Evolutionary conservation across 2,888 invertebrate genomes (phyloP).

Genomic region (Pheosia tremula): DNA sequence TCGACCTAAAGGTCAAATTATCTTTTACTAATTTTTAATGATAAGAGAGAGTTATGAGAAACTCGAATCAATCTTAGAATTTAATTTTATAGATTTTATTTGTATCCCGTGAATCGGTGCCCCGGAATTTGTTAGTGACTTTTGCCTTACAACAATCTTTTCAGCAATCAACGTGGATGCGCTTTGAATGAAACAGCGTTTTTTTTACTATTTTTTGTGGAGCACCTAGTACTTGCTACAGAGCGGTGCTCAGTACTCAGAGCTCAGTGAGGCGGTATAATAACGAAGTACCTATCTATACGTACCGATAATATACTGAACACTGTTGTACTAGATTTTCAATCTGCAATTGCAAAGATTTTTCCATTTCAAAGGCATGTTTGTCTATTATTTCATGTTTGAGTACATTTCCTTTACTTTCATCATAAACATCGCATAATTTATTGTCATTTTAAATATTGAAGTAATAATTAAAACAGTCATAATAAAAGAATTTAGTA

Average conservation of each 20-base stretch:
- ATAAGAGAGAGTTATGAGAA: slow-evolving; percentile 1
- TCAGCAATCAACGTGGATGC: slow-evolving; percentile 42
- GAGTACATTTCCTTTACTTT: too few relatives aligned
- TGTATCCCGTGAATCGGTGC: slow-evolving; percentile 12
- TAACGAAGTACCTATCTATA: slow-evolving; percentile 35
- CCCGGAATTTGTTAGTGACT: slow-evolving; percentile 30
- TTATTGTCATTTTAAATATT: too few relatives aligned
- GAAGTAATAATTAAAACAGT: neutral
- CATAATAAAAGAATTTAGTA: slow-evolving; percentile 16
- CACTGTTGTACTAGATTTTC: slow-evolving; percentile 26
- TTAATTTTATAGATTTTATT: neutral
- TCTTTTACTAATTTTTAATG: neutral
- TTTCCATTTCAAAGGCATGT: slow-evolving; percentile 13
- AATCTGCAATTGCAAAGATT: slow-evolving; percentile 30
- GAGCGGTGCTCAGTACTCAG: slow-evolving; percentile 42
- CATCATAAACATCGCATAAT: too few relatives aligned
- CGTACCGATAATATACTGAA: slow-evolving; percentile 36
- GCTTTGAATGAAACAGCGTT: slow-evolving; percentile 45
- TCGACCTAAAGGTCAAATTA: neutral
- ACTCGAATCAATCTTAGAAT: neutral
- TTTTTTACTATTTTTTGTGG: slow-evolving; percentile 43
- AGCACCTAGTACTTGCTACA: slow-evolving; percentile 43
- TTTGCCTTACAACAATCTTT: slow-evolving; percentile 39
- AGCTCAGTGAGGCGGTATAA: slow-evolving; percentile 49
- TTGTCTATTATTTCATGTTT: slow-evolving; percentile 10